Conservation (phyloP, 2,888 invertebrate species). For the Drosophila flavopinicola region DNA sequence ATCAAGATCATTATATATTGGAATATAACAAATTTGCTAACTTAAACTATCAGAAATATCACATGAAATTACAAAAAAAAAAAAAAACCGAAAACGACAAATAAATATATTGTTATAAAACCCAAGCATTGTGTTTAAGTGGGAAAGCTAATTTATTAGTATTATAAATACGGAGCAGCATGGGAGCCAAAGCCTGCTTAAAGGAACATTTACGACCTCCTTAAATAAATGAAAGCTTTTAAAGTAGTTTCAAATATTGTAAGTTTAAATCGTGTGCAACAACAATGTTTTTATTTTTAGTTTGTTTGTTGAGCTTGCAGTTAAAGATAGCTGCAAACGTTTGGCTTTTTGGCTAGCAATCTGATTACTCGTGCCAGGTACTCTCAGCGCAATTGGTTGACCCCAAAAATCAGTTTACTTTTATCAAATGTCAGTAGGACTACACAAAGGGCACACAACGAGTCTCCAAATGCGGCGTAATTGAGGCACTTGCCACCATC, state of each 20-base stretch:
- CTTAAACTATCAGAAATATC: slow-evolving; percentile 35
- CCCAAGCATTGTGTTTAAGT: slow-evolving; percentile 20
- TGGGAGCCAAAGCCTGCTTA: too few relatives aligned
- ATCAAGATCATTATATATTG: slow-evolving; percentile 50
- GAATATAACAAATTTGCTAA: slow-evolving; percentile 58
- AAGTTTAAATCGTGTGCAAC: too few relatives aligned
- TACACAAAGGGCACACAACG: slow-evolving; percentile 37
- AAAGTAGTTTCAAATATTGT: too few relatives aligned
- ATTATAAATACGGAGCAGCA: too few relatives aligned
- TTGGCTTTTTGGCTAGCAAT: neutral
- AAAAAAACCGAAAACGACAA: slow-evolving; percentile 49
- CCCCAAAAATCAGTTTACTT: slow-evolving; percentile 8
- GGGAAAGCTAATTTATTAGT: too few relatives aligned
- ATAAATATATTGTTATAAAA: slow-evolving; percentile 77
- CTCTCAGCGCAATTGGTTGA: slow-evolving; percentile 24
- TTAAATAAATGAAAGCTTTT: too few relatives aligned
- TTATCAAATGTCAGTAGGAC: slow-evolving; percentile 28
- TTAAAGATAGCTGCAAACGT: neutral
- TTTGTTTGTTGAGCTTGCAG: neutral
- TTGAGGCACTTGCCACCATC: slow-evolving; percentile 35
- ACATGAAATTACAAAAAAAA: slow-evolving; percentile 33
- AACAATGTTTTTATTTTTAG: too few relatives aligned
- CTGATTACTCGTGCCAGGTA: slow-evolving; percentile 23
- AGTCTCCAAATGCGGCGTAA: slow-evolving; percentile 32
- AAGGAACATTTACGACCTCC: too few relatives aligned